These are phyloP conservation scores for Glaucomys volans DNA, from an alignment of 2,113 vertebrate species.

Conservation along the genomic window DNA sequence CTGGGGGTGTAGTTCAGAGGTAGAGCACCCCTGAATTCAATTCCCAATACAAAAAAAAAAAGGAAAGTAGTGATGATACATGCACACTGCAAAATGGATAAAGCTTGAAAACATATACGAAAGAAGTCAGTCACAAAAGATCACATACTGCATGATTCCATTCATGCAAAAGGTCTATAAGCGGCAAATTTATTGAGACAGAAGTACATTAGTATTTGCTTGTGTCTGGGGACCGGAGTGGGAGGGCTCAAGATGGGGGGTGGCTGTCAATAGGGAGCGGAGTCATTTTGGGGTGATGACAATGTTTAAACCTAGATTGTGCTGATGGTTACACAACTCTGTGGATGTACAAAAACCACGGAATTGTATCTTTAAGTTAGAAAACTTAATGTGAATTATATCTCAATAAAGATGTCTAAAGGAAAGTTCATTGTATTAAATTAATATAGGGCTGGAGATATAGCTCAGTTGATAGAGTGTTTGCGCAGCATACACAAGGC, in stretches of 20 bases:
- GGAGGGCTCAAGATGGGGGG: not conserved
- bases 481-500: too few relatives aligned
- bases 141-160: not conserved
- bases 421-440: not conserved
- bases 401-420: constrained; percentile 13
- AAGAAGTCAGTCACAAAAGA: not conserved
- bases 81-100: not conserved
- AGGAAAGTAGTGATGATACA: not conserved
- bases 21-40: too few relatives aligned
- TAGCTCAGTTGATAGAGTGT: too few relatives aligned
- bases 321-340: not conserved
- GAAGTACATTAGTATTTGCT: not conserved
- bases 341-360: not conserved
- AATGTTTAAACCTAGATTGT: not conserved
- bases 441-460: too few relatives aligned
- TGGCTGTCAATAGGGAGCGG: not conserved
- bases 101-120: not conserved
- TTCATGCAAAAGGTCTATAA: not conserved
- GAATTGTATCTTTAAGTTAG: not conserved
- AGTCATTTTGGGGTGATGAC: not conserved
- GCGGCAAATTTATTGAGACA: not conserved
- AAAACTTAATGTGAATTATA: not conserved
- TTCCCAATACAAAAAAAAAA: not conserved
- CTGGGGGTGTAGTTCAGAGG: too few relatives aligned
- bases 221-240: not conserved